Conservation (phyloP, 35 echinoderm and acorn worm species). For the Hemicentrotus pulcherrimus region DNA sequence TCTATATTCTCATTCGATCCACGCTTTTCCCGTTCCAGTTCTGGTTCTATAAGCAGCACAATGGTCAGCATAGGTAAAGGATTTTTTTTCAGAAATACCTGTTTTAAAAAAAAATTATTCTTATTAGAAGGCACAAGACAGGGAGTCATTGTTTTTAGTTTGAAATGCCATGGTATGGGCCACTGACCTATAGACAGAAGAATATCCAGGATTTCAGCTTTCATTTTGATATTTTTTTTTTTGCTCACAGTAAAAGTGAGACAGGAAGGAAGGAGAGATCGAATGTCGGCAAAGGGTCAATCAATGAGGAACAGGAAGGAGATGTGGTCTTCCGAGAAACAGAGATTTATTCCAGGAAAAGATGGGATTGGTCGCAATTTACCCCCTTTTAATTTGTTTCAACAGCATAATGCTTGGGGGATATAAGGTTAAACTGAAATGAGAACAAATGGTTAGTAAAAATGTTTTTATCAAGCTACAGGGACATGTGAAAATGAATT, state of each 20-base stretch:
- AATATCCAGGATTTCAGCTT: not conserved
- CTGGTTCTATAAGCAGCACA: not conserved
- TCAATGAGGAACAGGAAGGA: not conserved
- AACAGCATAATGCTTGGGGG: not conserved
- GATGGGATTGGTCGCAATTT: not conserved
- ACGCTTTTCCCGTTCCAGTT: constrained; percentile 25
- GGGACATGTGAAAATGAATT: not conserved
- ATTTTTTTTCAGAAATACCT: not conserved
- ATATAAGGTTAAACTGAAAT: not conserved
- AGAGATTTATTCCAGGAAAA: not conserved
- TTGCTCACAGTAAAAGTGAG: not conserved
- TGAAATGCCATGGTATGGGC: not conserved
- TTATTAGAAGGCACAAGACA: not conserved
- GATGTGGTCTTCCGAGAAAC: not conserved
- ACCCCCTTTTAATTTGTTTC: not conserved
- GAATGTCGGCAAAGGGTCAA: not conserved
- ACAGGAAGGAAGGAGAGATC: not conserved
- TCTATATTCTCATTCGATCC: not conserved
- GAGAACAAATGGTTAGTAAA: not conserved
- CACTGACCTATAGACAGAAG: not conserved
- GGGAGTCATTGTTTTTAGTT: not conserved
- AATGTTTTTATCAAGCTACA: not conserved
- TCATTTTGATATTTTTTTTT: not conserved
- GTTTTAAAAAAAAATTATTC: not conserved
- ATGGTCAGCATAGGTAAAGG: not conserved